A percentile compares a stretch with the other conserved stretches of the same genome.
phyloP scores from a whole-genome alignment of 1,140 invertebrate species.

The Holotrichia oblita region DNA sequence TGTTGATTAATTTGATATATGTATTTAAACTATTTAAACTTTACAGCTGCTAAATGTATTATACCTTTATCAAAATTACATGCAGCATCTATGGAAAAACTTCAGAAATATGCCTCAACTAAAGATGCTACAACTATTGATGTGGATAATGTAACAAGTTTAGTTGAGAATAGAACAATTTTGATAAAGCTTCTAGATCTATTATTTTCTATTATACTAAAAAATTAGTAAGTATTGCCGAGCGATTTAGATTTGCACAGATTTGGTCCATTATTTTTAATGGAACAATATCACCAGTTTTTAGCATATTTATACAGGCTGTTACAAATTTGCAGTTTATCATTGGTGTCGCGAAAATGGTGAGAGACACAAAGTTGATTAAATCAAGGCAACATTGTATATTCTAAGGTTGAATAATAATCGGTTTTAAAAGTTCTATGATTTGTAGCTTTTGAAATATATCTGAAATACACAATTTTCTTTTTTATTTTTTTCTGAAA shows the following conservation, averaged over 20 bases:
- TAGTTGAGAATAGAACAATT: neutral
- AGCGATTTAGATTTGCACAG: neutral
- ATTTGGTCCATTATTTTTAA: too few relatives aligned
- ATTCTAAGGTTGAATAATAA: too few relatives aligned
- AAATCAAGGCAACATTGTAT: too few relatives aligned
- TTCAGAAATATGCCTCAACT: neutral
- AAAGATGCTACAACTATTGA: neutral
- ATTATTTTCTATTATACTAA: neutral
- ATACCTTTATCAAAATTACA: conserved; percentile 1
- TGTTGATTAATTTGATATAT: neutral
- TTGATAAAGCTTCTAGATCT: neutral
- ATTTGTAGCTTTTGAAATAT: too few relatives aligned
- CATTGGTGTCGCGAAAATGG: too few relatives aligned
- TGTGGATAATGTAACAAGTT: neutral
- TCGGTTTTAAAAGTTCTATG: too few relatives aligned
- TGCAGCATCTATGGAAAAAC: neutral
- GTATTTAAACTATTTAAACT: neutral
- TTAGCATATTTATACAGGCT: too few relatives aligned
- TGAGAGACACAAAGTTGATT: too few relatives aligned
- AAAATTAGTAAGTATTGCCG: neutral
- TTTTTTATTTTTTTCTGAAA: too few relatives aligned
- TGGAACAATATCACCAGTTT: too few relatives aligned
- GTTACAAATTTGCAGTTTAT: too few relatives aligned
- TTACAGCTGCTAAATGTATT: neutral
- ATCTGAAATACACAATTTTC: too few relatives aligned